phyloP scores from a whole-genome alignment of 1,140 invertebrate genomes.

The Propsilocerus akamusi region DNA sequence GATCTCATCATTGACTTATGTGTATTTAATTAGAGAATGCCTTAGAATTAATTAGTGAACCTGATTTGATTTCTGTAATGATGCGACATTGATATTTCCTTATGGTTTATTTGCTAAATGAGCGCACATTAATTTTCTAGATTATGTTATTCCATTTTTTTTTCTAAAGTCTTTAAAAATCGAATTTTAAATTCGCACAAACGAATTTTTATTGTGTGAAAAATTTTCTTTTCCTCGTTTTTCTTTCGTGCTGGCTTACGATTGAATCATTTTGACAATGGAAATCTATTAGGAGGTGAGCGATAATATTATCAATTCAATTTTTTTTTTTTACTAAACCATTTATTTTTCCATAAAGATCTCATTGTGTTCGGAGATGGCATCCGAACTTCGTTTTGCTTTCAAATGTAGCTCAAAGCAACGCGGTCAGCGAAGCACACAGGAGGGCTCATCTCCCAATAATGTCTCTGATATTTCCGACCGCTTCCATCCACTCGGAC shows the following conservation, averaged over 20 bases:
- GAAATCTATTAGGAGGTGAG: conserved; percentile 19
- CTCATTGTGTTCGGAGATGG: conserved; percentile 46
- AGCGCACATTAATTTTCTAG: too few species aligned
- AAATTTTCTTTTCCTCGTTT: conserved; percentile 7
- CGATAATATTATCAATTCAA: background rate
- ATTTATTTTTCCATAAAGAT: conserved; percentile 26
- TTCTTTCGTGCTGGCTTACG: conserved; percentile 11
- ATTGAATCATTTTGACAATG: conserved; percentile 20
- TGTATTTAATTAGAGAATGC: background rate
- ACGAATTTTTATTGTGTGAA: background rate
- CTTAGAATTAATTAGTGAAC: background rate
- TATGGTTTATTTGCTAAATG: background rate
- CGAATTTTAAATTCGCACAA: conserved; percentile 8
- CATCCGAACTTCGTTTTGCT: conserved; percentile 44
- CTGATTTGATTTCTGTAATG: conserved; percentile 5
- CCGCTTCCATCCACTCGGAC: conserved; percentile 1
- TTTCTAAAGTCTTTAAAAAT: background rate
- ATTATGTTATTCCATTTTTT: too few species aligned
- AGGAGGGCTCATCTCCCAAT: conserved; percentile 8
- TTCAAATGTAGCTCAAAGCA: conserved; percentile 35
- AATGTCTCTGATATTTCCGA: background rate
- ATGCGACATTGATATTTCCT: conserved; percentile 4
- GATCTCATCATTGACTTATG: background rate
- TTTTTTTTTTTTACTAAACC: conserved; percentile 4
- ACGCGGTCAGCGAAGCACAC: conserved; percentile 25